Evolutionary conservation across 1,140 invertebrate species (phyloP).

Genomic region (Gerris buenoi): DNA sequence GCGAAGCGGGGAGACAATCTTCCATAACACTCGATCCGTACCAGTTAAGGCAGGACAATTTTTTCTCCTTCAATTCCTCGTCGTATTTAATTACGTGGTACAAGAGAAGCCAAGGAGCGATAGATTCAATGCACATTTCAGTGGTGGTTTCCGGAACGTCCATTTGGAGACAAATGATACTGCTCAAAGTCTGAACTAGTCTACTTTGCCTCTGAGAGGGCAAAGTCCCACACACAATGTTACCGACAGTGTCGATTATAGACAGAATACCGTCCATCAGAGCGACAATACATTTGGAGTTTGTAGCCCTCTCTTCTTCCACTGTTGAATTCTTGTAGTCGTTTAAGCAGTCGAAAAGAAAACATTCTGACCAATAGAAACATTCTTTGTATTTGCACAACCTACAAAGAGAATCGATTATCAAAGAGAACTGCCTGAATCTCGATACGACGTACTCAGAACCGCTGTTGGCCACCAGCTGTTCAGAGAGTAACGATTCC

Average conservation of each 20-base stretch:
- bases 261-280: slow-evolving; percentile 49
- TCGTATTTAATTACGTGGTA: slow-evolving; percentile 52
- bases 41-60: background rate
- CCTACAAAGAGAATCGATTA: slow-evolving; percentile 14
- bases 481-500: slow-evolving; percentile 40
- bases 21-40: background rate
- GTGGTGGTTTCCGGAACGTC: slow-evolving; percentile 42
- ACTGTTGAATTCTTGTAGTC: slow-evolving; percentile 11
- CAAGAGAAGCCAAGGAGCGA: slow-evolving; percentile 68
- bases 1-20: slow-evolving; percentile 44
- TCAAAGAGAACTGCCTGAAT: slow-evolving; percentile 34
- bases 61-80: background rate
- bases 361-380: slow-evolving; percentile 57
- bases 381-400: slow-evolving; percentile 34
- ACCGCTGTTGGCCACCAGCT: slow-evolving; percentile 9
- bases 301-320: slow-evolving; percentile 37
- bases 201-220: slow-evolving; percentile 40
- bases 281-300: slow-evolving; percentile 46
- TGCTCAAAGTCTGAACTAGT: slow-evolving; percentile 57
- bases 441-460: slow-evolving; percentile 33
- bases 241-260: slow-evolving; percentile 42
- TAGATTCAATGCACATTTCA: slow-evolving; percentile 51
- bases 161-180: slow-evolving; percentile 54
- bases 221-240: slow-evolving; percentile 30
- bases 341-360: slow-evolving; percentile 38